These are phyloP conservation scores for Oscheius sp. DNA, from an alignment of 1,140 invertebrate species.

Conservation along the genomic window DNA sequence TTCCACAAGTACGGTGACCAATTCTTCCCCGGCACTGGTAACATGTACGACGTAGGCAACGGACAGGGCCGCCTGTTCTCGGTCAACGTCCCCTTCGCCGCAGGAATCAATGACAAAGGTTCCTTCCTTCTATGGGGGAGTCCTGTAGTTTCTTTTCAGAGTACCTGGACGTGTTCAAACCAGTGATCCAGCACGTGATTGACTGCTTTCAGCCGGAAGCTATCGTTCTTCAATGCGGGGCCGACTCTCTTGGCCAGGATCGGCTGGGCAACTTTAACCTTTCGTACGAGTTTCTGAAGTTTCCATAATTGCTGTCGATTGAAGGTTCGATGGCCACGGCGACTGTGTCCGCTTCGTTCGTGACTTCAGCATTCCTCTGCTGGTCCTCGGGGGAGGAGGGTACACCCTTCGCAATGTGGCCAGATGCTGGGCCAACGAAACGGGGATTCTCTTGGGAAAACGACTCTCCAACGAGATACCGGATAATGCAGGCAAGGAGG, in stretches of 20 bases:
- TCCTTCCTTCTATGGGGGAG: neutral
- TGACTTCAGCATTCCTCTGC: conserved; percentile 83
- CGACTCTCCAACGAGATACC: conserved; percentile 72
- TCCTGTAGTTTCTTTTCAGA: conserved; percentile 43
- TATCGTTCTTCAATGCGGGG: conserved; percentile 95
- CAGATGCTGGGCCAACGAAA: conserved; percentile 98
- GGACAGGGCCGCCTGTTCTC: conserved; percentile 90
- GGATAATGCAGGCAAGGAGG: conserved; percentile 70
- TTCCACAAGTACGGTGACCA: conserved; percentile 99
- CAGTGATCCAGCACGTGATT: conserved; percentile 84
- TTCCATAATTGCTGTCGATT: neutral
- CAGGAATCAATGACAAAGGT: conserved; percentile 91
- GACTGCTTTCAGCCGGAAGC: conserved; percentile 93
- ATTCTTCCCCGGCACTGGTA: conserved; percentile 94
- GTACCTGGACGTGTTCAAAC: conserved; percentile 89
- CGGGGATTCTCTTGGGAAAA: conserved; percentile 80
- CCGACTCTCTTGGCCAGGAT: conserved; percentile 93
- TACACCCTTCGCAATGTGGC: conserved; percentile 97
- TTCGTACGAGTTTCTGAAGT: conserved; percentile 2
- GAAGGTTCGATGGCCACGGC: conserved; percentile 84
- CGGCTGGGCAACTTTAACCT: conserved; percentile 81
- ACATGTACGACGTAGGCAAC: conserved; percentile 94
- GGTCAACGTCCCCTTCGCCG: conserved; percentile 91
- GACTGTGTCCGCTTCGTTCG: conserved; percentile 96
- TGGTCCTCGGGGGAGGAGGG: conserved; percentile 89